These are phyloP conservation scores for Lophius piscatorius DNA, from an alignment of 2,113 vertebrate genomes.

Conservation along the genomic window DNA sequence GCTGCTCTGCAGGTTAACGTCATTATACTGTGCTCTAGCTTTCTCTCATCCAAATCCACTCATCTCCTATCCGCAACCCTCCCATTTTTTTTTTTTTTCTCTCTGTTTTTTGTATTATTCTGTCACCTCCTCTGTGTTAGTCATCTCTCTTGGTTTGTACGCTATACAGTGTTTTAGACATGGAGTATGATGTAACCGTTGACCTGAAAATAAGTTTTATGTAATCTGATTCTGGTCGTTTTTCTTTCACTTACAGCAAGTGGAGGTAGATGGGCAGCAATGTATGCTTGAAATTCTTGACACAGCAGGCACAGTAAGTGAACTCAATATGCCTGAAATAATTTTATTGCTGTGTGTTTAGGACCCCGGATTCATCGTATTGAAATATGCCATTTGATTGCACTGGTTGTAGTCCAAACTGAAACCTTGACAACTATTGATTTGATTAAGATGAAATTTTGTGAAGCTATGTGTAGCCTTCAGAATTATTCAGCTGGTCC, in stretches of 20 bases:
- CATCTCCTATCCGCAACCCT: too few relatives aligned
- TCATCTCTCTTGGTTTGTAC: not conserved
- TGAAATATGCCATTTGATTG: not conserved
- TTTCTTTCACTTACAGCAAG: constrained; percentile 85
- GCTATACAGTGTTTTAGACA: not conserved
- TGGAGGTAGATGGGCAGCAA: constrained; percentile 98
- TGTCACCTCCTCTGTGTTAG: not conserved
- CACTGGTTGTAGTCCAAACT: not conserved
- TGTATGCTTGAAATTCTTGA: constrained; percentile 99
- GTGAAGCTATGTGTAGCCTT: too few relatives aligned
- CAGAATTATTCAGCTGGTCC: not conserved
- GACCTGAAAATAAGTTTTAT: constrained; percentile 17
- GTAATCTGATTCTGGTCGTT: not conserved
- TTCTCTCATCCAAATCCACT: constrained; percentile 1
- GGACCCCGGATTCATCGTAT: constrained; percentile 6
- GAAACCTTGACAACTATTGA: not conserved
- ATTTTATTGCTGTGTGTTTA: constrained; percentile 1
- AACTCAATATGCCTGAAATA: not conserved
- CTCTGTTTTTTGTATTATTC: not conserved
- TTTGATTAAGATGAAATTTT: too few relatives aligned
- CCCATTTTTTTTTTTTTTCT: constrained; percentile 3
- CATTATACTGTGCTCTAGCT: constrained; percentile 29
- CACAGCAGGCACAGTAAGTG: constrained; percentile 97
- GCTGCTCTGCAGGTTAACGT: constrained; percentile 51
- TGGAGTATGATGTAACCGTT: not conserved